Percentiles rank a stretch among this genome's conserved stretches.
Conservation (phyloP, 23 tunicate genomes). For the Ascidia mentula region DNA sequence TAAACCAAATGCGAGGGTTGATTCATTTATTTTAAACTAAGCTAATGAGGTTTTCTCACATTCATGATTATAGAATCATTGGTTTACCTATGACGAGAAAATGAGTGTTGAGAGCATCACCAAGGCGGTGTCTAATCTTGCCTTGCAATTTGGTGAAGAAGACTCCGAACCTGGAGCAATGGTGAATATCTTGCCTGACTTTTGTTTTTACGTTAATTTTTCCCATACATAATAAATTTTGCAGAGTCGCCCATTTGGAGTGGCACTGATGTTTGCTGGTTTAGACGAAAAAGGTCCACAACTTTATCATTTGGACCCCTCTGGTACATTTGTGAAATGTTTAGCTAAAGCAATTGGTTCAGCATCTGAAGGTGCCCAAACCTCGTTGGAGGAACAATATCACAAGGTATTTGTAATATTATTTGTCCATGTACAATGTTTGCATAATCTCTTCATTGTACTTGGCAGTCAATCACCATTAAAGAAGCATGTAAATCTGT, state of each 20-base stretch:
- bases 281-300: conserved; percentile 88
- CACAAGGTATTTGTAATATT: conserved; percentile 67
- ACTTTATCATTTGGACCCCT: conserved; percentile 89
- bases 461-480: conserved; percentile 82
- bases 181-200: too few species aligned
- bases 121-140: conserved; percentile 91
- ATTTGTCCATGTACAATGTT: too few species aligned
- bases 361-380: conserved; percentile 98
- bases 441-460: background rate
- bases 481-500: conserved; percentile 93
- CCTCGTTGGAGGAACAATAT: conserved; percentile 89
- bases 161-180: conserved; percentile 91
- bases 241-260: conserved; percentile 98
- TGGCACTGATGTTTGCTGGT: conserved; percentile 96
- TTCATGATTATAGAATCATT: conserved; percentile 68
- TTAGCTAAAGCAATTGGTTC: conserved; percentile 97
- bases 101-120: conserved; percentile 97
- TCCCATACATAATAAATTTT: background rate
- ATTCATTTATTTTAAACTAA: background rate
- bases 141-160: conserved; percentile 98
- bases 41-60: background rate
- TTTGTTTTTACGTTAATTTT: background rate
- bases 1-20: background rate
- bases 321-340: conserved; percentile 92
- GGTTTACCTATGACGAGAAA: conserved; percentile 97